A percentile compares a stretch with the other conserved stretches of the same genome.
phyloP scores from a whole-genome alignment of 2,113 vertebrate genomes.

The Poeciliopsis prolifica region DNA sequence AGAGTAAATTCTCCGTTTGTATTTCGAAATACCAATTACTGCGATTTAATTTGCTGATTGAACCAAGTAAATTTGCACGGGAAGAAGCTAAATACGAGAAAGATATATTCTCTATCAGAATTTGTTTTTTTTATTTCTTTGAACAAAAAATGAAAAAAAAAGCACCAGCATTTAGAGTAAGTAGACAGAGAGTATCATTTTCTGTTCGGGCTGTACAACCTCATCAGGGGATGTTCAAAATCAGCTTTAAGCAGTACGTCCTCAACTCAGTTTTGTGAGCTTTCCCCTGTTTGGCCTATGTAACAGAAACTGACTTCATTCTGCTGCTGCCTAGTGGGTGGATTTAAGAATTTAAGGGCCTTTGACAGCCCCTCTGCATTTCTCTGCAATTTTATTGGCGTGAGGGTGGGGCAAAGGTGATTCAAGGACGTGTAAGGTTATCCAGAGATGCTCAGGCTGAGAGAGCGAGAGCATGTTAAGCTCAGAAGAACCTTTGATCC shows the following conservation, averaged over 20 bases:
- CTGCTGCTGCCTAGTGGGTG: slow-evolving; percentile 1
- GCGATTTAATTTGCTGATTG: slow-evolving; percentile 32
- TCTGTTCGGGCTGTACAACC: neutral
- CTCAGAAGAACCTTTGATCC: slow-evolving; percentile 50
- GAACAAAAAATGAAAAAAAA: neutral
- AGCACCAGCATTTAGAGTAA: neutral
- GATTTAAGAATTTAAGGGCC: slow-evolving; percentile 21
- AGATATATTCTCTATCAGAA: neutral
- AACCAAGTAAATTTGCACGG: slow-evolving; percentile 21
- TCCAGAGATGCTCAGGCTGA: slow-evolving; percentile 19
- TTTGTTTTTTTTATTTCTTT: neutral
- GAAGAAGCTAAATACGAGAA: slow-evolving; percentile 6
- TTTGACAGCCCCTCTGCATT: slow-evolving; percentile 38
- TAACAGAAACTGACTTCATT: neutral
- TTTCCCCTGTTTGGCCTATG: slow-evolving; percentile 2
- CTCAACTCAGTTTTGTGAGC: neutral
- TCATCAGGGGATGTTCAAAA: slow-evolving; percentile 7
- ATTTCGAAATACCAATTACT: slow-evolving; percentile 20
- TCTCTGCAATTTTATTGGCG: slow-evolving; percentile 24
- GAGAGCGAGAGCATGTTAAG: slow-evolving; percentile 3
- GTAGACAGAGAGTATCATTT: neutral
- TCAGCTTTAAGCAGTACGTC: neutral
- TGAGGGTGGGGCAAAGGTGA: slow-evolving; percentile 40
- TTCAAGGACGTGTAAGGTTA: slow-evolving; percentile 28
- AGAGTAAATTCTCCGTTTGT: slow-evolving; percentile 30